Evolutionary conservation across 2,888 invertebrate species (phyloP).

Genomic region (Trissoscelio sp.): DNA sequence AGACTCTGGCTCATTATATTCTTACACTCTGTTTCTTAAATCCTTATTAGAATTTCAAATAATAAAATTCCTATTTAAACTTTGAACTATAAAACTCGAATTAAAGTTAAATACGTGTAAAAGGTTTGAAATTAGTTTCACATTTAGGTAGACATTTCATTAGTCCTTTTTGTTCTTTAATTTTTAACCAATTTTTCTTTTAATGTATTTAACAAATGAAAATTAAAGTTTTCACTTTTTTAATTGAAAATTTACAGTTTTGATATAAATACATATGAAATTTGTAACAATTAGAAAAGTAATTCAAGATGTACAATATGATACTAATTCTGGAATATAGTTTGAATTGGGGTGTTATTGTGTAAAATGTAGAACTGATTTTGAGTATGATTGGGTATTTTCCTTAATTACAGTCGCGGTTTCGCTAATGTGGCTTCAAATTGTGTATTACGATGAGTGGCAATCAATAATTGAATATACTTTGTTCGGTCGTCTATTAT

Average conservation of each 20-base stretch:
- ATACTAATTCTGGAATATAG: no score
- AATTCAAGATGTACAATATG: no score
- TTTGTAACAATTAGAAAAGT: no score
- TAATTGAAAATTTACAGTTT: no score
- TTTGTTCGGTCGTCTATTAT: constrained; percentile 25
- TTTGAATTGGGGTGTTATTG: no score
- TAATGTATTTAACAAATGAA: no score
- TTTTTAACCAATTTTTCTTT: no score
- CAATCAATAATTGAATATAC: constrained; percentile 30
- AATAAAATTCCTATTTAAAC: constrained; percentile 28
- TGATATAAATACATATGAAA: no score
- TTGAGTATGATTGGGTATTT: no score
- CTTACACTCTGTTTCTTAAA: constrained; percentile 7
- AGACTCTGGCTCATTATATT: constrained; percentile 6
- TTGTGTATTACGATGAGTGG: background rate
- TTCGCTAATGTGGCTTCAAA: constrained; percentile 4
- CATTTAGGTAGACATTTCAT: constrained; percentile 3
- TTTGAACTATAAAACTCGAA: constrained; percentile 17
- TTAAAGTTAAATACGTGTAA: constrained; percentile 19
- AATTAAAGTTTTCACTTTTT: no score
- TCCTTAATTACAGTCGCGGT: constrained; percentile 14
- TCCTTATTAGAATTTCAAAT: constrained; percentile 31
- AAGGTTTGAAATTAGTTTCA: constrained; percentile 8
- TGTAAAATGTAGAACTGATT: no score
- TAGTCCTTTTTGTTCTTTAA: no score